Conservation (phyloP, 2,113 vertebrate species). For the Leptocoma aspasia region DNA sequence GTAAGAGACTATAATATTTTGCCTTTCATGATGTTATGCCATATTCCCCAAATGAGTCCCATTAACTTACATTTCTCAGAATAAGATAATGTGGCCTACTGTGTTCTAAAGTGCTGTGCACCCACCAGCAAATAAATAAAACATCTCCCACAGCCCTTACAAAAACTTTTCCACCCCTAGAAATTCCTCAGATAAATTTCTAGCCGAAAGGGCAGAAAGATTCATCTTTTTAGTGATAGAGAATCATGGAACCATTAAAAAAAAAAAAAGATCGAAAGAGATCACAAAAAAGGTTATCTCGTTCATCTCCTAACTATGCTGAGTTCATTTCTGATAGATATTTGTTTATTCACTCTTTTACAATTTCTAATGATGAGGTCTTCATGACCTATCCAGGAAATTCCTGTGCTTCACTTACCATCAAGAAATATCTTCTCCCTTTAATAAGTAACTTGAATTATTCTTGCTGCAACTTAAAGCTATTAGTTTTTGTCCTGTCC, state of each 20-base stretch:
- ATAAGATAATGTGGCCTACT: background rate
- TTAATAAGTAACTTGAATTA: conserved; percentile 38
- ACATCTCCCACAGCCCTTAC: background rate
- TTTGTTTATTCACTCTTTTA: conserved; percentile 24
- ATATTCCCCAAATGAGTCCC: background rate
- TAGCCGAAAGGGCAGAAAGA: background rate
- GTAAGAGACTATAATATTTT: background rate
- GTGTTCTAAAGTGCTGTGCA: background rate
- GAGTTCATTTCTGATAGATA: background rate
- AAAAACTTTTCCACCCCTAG: background rate
- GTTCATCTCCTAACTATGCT: background rate
- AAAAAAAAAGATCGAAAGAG: background rate
- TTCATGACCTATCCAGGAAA: conserved; percentile 44
- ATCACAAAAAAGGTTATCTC: background rate
- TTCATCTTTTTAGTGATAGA: background rate
- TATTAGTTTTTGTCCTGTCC: background rate
- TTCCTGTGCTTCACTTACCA: conserved; percentile 43
- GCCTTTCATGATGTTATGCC: background rate
- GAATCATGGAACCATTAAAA: background rate
- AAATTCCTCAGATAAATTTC: background rate
- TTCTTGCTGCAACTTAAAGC: background rate
- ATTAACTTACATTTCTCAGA: background rate
- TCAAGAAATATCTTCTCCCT: background rate
- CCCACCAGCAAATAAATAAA: background rate
- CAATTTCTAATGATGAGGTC: conserved; percentile 10